Evolutionary conservation across 2,888 invertebrate species (phyloP), one percentile per base, ranked within the genome.

Genomic region (Lepidocyrtinus sp.): DNA sequence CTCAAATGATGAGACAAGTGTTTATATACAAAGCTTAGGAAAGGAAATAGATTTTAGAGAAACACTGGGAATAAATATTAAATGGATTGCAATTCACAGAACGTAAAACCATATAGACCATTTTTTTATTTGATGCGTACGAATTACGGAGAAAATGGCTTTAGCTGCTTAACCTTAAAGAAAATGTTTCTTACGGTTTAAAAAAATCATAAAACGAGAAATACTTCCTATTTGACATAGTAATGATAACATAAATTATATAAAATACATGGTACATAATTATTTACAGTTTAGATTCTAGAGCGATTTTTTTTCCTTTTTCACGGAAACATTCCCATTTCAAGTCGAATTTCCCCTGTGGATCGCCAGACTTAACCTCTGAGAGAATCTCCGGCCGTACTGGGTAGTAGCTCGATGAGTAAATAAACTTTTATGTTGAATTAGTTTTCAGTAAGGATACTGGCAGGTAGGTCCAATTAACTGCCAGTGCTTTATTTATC

Each of bases 221-320:
- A n/a, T n/a, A n/a, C n/a, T n/a, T n/a, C n/a, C n/a, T n/a, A n/a
- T n/a, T n/a, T n/a, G n/a, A n/a, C n/a, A n/a, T 7, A 50, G 2
- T 50, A 12, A 12, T 12, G 15, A 7, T 2, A 12, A n/a, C 50
- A 50, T 50, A 50, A 50, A 50, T 50, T 50, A 50, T 50, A 50
- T 50, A 50, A 50, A 50, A 50, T 50, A 50, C 50, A 50, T 50
- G 2, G 15, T 50, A 50, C 50, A 50, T 50, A 2, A 50, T 50
- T 50, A 50, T 50, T 50, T 50, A 50, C 50, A n/a, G n/a, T n/a
- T n/a, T n/a, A n/a, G n/a, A 50, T 50, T 50, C 50, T 50, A 50
- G 50, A 50, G 50, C 50, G 50, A 50, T 50, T 50, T 50, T 50
- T 50, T 36, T 36, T n/a, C n/a, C n/a, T n/a, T n/a, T 7, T n/a